Evolutionary conservation across 2,797 vertebrate species (phyloP).

Genomic region (Sebastes aleutianus): DNA sequence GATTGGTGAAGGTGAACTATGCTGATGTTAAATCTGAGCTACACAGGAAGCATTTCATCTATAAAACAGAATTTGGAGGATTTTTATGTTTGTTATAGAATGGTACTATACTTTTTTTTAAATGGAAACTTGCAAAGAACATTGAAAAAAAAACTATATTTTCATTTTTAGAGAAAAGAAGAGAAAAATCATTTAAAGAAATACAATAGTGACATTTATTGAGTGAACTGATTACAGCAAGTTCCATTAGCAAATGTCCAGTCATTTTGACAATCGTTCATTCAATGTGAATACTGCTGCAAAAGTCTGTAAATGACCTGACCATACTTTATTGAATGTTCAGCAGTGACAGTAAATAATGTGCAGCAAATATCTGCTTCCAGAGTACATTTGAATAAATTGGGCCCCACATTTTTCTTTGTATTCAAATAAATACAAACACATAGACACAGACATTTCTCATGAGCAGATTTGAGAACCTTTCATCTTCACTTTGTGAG

Average conservation of each 20-base stretch:
- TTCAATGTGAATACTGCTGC: neutral
- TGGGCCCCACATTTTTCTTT: neutral
- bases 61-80: too few species aligned
- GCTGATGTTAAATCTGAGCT: too few species aligned
- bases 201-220: neutral
- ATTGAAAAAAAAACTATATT: slow-evolving; percentile 71
- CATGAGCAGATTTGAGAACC: slow-evolving; percentile 4
- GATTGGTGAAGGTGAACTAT: too few species aligned
- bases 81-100: too few species aligned
- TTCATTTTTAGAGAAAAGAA: slow-evolving; percentile 76
- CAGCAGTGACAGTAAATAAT: neutral
- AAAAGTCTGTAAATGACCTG: neutral
- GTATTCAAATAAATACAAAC: neutral
- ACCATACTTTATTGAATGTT: neutral
- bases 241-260: neutral
- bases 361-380: neutral
- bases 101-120: slow-evolving; percentile 88
- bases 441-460: neutral
- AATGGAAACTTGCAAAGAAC: slow-evolving; percentile 76
- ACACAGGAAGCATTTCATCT: too few species aligned
- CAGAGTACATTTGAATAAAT: neutral
- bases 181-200: slow-evolving; percentile 63
- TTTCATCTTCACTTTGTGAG: slow-evolving; percentile 32
- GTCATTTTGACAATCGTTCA: neutral
- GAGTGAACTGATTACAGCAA: neutral